Conservation (phyloP, 2,113 vertebrate genomes). For the Pontoporia blainvillei region DNA sequence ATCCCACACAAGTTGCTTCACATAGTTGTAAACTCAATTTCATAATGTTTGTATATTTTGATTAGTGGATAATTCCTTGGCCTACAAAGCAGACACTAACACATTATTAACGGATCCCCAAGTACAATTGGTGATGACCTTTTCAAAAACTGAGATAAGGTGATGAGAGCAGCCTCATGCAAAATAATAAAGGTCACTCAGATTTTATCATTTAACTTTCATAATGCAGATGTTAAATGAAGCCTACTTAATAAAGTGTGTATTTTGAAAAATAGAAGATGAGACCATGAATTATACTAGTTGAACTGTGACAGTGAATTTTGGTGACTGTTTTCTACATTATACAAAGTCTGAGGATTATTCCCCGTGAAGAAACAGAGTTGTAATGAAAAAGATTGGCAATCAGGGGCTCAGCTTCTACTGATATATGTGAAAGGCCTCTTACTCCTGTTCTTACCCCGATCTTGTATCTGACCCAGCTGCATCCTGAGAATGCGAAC, state of each 20-base stretch:
- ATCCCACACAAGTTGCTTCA: not conserved
- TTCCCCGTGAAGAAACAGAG: not conserved
- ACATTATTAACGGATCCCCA: slow-evolving; percentile 74
- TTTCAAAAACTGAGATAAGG: slow-evolving; percentile 48
- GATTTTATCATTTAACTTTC: slow-evolving; percentile 63
- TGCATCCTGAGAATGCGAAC: not conserved
- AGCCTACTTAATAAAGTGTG: slow-evolving; percentile 28
- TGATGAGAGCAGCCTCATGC: not conserved
- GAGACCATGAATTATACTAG: not conserved
- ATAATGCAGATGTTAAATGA: slow-evolving; percentile 62
- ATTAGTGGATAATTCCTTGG: slow-evolving; percentile 46
- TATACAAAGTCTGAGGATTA: not conserved
- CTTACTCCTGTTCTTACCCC: not conserved
- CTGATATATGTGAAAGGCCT: not conserved
- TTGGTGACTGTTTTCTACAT: not conserved
- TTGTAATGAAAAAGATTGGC: not conserved
- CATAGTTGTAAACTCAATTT: not conserved
- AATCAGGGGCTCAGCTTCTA: not conserved
- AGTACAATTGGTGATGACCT: slow-evolving; percentile 41
- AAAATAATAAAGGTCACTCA: slow-evolving; percentile 59
- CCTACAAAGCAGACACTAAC: slow-evolving; percentile 65
- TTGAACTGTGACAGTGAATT: not conserved
- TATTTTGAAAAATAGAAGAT: not conserved
- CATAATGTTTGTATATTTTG: slow-evolving; percentile 53
- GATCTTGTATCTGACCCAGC: not conserved